Percentiles rank a stretch among this genome's conserved stretches.
Conservation (phyloP, 2,888 invertebrate species). For the Cerastis rubricosa region DNA sequence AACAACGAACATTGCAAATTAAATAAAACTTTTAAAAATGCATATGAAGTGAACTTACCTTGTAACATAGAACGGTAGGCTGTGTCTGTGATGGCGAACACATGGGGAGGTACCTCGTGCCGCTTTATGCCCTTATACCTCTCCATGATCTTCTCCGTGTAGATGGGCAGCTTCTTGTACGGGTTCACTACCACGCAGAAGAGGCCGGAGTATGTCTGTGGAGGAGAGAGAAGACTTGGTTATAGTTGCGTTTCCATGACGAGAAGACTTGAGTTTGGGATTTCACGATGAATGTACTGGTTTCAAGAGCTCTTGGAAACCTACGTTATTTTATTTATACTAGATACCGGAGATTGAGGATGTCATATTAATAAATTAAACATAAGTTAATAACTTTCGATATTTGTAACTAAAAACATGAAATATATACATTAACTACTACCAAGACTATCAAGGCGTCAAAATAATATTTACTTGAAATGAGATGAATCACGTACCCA, state of each 20-base stretch:
- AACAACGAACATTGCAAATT: neutral
- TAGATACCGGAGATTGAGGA: neutral
- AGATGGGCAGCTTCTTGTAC: conserved; percentile 99
- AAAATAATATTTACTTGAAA: neutral
- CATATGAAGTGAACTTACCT: conserved; percentile 91
- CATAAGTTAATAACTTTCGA: neutral
- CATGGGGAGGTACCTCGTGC: conserved; percentile 99
- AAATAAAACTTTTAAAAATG: neutral
- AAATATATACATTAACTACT: neutral
- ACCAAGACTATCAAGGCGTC: neutral
- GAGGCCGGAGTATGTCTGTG: conserved; percentile 99
- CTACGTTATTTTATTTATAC: neutral
- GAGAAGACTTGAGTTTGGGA: neutral
- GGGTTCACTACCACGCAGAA: conserved; percentile 99
- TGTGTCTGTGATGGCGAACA: conserved; percentile 99
- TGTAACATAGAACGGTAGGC: conserved; percentile 99
- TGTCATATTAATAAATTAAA: neutral
- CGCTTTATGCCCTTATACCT: conserved; percentile 99
- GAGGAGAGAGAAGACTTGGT: conserved; percentile 70
- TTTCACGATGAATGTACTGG: neutral
- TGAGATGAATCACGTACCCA: no score
- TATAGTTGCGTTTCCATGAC: neutral
- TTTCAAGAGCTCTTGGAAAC: neutral
- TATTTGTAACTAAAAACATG: neutral
- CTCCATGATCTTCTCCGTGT: conserved; percentile 99